Base-by-base conservation (phyloP, 2,888 invertebrate genomes). In the Aphodius granarius region DNA sequence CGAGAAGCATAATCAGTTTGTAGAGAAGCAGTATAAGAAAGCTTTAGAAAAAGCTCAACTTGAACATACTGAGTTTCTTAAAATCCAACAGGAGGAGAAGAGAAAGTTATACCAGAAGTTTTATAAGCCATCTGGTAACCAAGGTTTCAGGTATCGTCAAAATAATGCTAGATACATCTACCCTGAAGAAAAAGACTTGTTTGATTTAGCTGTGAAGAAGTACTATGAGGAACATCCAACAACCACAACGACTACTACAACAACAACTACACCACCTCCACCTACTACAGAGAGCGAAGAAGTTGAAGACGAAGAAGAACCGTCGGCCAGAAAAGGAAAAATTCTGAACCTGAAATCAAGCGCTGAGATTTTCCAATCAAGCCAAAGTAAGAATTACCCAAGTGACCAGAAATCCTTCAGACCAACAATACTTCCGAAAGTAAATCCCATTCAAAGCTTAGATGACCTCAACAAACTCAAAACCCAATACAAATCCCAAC, bases 11-110 rank as follows among this genome's bases (percentile, higher is more conserved):
- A 94, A 94, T 81, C 91, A 94, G 79, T 92, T 94, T 80, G 91
- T 94, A 3, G 94, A 94, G 81, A 94, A 93, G 82, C 94, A 94
- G 82, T 94, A 94, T 81, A 91, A 94, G 80, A 94, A 94, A 80
- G 92, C 94, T 66, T 92, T 94, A 82, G 92, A 93, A 82, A 94
- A 94, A 83, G 91, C 94, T 0, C 90, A 94, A 78, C 91, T 91
- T 81, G 88, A 94, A 22, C 94, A 95, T 79, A 91, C 92, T 79
- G 92, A 93, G 76, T 93, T 93, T 82, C 81, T 93, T 0, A 90
- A 90, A 79, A 91, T 92, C 79, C 95, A 95, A 83, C 91, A 93
- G 4, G 91, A 92, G 21, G 91, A 91, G 80, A 88, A 89, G 75
- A 86, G 90, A 79, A 91, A 90, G 78, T 84, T 88, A 68, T 89